Evolutionary conservation across 2,888 invertebrate species (phyloP).

Genomic region (Callyntrura sp.): DNA sequence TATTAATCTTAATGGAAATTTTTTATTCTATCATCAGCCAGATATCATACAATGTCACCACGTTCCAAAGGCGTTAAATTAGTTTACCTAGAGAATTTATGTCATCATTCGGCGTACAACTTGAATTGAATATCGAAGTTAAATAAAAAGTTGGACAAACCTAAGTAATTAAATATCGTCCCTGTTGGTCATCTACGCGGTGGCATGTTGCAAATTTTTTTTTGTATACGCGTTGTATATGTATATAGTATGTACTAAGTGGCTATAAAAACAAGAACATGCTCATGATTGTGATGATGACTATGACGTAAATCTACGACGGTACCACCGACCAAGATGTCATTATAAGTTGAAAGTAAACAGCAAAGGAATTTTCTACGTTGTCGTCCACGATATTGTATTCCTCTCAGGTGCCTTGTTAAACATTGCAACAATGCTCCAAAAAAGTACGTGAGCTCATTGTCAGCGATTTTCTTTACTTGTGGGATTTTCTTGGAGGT

Average conservation of each 20-base stretch:
- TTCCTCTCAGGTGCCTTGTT: slow-evolving; percentile 26
- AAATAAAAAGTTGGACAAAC: too few species aligned
- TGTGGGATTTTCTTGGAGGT: slow-evolving; percentile 47
- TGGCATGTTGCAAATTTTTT: too few species aligned
- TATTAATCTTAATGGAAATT: too few species aligned
- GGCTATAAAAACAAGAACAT: background rate
- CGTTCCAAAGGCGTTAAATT: too few species aligned
- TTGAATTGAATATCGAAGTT: too few species aligned
- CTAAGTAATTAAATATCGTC: too few species aligned
- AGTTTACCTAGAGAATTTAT: too few species aligned
- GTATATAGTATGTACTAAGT: background rate
- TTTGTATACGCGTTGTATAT: too few species aligned
- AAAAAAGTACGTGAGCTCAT: slow-evolving; percentile 7
- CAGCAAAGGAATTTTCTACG: background rate
- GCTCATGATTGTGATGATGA: background rate
- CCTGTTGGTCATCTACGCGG: too few species aligned
- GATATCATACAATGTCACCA: too few species aligned
- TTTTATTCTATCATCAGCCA: too few species aligned
- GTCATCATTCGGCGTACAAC: too few species aligned
- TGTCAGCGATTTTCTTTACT: slow-evolving; percentile 1
- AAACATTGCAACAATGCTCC: slow-evolving; percentile 20
- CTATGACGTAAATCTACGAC: background rate
- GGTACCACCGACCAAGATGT: slow-evolving; percentile 17
- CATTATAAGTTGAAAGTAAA: background rate
- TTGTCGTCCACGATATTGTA: slow-evolving; percentile 17